Evolutionary conservation across 2,888 invertebrate species (phyloP), one percentile per base, ranked within the genome.

Genomic region (Mylabris sibirica): DNA sequence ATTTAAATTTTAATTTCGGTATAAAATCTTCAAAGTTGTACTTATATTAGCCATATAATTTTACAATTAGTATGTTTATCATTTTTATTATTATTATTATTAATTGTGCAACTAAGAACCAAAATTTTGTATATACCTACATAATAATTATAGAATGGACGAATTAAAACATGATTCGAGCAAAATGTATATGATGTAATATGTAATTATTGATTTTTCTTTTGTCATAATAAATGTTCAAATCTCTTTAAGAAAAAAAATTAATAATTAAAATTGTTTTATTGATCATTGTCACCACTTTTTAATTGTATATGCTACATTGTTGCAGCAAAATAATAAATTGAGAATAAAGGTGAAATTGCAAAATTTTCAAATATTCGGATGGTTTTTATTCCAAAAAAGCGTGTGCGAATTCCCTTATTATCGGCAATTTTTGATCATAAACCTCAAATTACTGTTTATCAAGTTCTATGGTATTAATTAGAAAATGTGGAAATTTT

Each of bases 181-280:
- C 49, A 49, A 11, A 70, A 72, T 76, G 76, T 78, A 78, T 78
- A 77, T 78, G 75, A 81, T 79, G 81, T 82, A 70, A 59, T 49
- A 83, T 81, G 81, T 81, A 82, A 49, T 49, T 81, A 82, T 77
- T 82, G 79, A 79, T 44, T 44, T 75, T 82, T 81, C 30, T 30
- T 84, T 84, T 83, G 84, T 84, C 83, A 84, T 81, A 80, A 84
- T 84, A 84, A 84, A 84, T 84, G 84, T 84, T 84, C 81, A 81
- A 78, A 82, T 80, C 80, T 82, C 80, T 75, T 76, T 72, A 71
- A 41, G 24, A 17, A 72, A 70, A 34, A 53, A 34, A 26, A 60
- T 12, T 24, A 60, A 22, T 26, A 17, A 60, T 9, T 34, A 14
- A 26, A 24, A 60, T 60, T 24, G 60, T 60, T 60, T 30, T 60